Evolutionary conservation across 1,140 invertebrate species (phyloP).

Genomic region (Bactericera cockerelli): DNA sequence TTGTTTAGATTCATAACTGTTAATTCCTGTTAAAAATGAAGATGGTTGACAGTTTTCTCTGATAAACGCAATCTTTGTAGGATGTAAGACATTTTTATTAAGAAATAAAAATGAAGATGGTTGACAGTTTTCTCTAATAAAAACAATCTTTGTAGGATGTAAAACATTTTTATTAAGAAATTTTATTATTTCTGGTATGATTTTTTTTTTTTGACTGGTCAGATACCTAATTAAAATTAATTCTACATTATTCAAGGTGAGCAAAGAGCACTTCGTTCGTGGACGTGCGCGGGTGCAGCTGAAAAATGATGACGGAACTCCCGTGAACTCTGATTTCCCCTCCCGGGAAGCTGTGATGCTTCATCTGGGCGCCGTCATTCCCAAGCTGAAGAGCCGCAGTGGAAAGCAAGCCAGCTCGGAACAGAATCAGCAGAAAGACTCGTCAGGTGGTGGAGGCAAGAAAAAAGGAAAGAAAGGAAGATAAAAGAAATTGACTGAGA

Average conservation of each 20-base stretch:
- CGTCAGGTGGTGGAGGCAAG: slow-evolving; percentile 18
- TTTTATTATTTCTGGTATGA: not conserved
- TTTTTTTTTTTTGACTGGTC: slow-evolving; percentile 12
- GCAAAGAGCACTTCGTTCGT: slow-evolving; percentile 58
- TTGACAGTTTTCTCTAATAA: no score
- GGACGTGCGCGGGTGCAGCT: slow-evolving; percentile 84
- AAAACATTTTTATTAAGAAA: no score
- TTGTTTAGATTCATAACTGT: no score
- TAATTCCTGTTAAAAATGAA: no score
- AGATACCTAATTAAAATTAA: no score
- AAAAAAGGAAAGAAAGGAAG: slow-evolving; percentile 22
- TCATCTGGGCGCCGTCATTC: slow-evolving; percentile 70
- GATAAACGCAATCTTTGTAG: no score
- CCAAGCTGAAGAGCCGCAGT: slow-evolving; percentile 73
- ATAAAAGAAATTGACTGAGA: no score
- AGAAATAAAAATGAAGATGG: no score
- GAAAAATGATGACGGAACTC: slow-evolving; percentile 77
- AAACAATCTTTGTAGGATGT: no score
- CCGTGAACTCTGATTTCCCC: slow-evolving; percentile 53
- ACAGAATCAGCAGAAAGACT: slow-evolving; percentile 27
- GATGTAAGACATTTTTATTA: no score
- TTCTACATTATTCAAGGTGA: no score
- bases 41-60: no score
- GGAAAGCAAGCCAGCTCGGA: slow-evolving; percentile 31
- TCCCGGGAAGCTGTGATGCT: slow-evolving; percentile 54